These are phyloP conservation scores for Panagrolaimus sp. DNA, from an alignment of 1,140 invertebrate genomes.

Conservation along the genomic window DNA sequence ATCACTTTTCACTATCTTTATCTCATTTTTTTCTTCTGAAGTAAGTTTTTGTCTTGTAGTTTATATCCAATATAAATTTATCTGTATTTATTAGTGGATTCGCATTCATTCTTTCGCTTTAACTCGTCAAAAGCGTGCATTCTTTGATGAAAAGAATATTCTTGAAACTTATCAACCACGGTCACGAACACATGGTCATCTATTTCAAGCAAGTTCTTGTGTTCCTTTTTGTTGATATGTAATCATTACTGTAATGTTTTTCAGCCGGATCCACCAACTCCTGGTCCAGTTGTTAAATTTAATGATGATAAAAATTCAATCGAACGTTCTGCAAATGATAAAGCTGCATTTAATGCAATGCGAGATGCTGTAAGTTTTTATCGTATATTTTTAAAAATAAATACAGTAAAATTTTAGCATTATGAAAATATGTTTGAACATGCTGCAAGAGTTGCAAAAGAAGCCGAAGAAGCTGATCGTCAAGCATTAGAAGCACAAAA, in stretches of 20 bases:
- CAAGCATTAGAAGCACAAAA: slow-evolving; percentile 1
- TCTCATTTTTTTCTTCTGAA: not conserved
- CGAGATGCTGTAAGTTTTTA: slow-evolving; percentile 32
- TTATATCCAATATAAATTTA: not conserved
- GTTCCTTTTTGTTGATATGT: not conserved
- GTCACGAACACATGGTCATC: slow-evolving; percentile 39
- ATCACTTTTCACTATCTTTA: not conserved
- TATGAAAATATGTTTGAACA: slow-evolving; percentile 43
- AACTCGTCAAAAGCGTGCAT: slow-evolving; percentile 33
- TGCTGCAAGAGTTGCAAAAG: slow-evolving; percentile 29
- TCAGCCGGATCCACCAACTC: slow-evolving; percentile 43
- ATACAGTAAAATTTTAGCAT: slow-evolving; percentile 34
- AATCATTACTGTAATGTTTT: not conserved
- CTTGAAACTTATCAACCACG: slow-evolving; percentile 48
- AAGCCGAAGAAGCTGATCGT: slow-evolving; percentile 14
- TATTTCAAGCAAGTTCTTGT: slow-evolving; percentile 26
- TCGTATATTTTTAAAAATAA: not conserved
- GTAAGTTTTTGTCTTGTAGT: not conserved
- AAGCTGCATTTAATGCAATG: slow-evolving; percentile 31
- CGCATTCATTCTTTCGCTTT: slow-evolving; percentile 25
- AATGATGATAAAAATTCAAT: slow-evolving; percentile 20
- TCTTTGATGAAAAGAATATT: slow-evolving; percentile 46
- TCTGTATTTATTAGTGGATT: slow-evolving; percentile 28
- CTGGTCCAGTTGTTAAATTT: slow-evolving; percentile 19
- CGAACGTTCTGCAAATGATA: slow-evolving; percentile 25